Evolutionary conservation across 2,888 invertebrate genomes (phyloP).

Genomic region (Pseudeuparius sepicola): DNA sequence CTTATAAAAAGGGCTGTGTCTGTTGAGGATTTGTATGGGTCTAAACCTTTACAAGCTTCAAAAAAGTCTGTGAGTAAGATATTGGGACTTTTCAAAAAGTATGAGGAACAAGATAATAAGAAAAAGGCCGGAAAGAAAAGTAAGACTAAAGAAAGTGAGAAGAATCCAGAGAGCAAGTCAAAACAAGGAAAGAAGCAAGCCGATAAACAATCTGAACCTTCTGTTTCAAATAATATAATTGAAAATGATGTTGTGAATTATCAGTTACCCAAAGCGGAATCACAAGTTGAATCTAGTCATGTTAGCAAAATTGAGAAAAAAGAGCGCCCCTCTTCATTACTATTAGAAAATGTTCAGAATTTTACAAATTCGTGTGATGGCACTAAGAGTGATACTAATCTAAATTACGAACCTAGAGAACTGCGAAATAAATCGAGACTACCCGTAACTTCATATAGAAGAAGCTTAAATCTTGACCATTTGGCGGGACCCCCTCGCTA

Average conservation of each 20-base stretch:
- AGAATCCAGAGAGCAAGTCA: not conserved
- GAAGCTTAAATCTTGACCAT: constrained; percentile 36
- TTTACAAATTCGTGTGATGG: constrained; percentile 40
- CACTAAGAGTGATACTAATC: constrained; percentile 38
- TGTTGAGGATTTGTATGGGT: constrained; percentile 51
- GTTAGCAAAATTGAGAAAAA: constrained; percentile 37
- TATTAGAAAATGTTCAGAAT: constrained; percentile 46
- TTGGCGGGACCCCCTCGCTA: constrained; percentile 27
- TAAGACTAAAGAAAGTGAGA: constrained; percentile 20
- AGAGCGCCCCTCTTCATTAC: constrained; percentile 44
- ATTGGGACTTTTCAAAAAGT: constrained; percentile 65
- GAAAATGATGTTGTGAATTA: constrained; percentile 18
- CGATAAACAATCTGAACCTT: not conserved
- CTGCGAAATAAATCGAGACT: constrained; percentile 33
- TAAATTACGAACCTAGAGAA: constrained; percentile 21
- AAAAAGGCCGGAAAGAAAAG: constrained; percentile 26
- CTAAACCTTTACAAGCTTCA: constrained; percentile 44
- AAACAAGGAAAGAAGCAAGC: not conserved
- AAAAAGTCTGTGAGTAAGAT: constrained; percentile 65
- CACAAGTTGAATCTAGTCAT: constrained; percentile 20
- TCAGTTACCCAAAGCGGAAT: constrained; percentile 12
- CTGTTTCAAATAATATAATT: constrained; percentile 21
- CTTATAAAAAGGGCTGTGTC: constrained; percentile 63
- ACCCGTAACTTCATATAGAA: constrained; percentile 35
- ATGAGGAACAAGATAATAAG: constrained; percentile 47